phyloP scores from a whole-genome alignment of 2,888 invertebrate species.

The Amphimallon solstitiale region DNA sequence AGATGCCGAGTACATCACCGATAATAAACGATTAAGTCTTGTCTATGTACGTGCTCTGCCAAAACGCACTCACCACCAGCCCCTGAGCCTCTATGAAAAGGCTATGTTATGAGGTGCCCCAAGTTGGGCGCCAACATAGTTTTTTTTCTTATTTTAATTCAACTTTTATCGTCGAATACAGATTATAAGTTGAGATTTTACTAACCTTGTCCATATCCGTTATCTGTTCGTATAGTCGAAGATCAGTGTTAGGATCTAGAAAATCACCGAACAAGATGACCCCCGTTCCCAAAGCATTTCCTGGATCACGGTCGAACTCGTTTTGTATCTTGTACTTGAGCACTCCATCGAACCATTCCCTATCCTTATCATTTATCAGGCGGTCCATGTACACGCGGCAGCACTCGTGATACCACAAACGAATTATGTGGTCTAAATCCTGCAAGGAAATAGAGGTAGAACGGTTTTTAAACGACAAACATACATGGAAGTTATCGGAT shows the following conservation, averaged over 20 bases:
- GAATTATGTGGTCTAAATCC: conserved; percentile 70
- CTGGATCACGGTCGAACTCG: conserved; percentile 67
- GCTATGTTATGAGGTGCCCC: too few species aligned
- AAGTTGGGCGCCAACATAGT: too few species aligned
- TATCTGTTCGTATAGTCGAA: conserved; percentile 72
- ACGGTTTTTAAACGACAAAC: too few species aligned
- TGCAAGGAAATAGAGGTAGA: conserved; percentile 54
- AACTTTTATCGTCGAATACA: too few species aligned
- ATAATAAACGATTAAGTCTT: too few species aligned
- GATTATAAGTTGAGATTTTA: not conserved
- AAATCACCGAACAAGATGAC: conserved; percentile 78
- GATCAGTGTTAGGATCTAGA: conserved; percentile 66
- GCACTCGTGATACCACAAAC: conserved; percentile 92
- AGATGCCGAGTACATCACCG: too few species aligned
- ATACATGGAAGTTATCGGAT: too few species aligned
- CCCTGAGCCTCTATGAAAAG: too few species aligned
- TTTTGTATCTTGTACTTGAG: conserved; percentile 68
- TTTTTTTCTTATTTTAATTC: too few species aligned
- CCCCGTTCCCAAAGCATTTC: conserved; percentile 64
- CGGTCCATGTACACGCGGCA: conserved; percentile 89
- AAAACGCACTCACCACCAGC: too few species aligned
- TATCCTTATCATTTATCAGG: conserved; percentile 80
- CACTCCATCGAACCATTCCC: conserved; percentile 76
- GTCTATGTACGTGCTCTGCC: too few species aligned
- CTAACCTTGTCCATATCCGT: conserved; percentile 69